Base-by-base conservation (phyloP, 2,113 vertebrate genomes). In the Pimephales promelas region DNA sequence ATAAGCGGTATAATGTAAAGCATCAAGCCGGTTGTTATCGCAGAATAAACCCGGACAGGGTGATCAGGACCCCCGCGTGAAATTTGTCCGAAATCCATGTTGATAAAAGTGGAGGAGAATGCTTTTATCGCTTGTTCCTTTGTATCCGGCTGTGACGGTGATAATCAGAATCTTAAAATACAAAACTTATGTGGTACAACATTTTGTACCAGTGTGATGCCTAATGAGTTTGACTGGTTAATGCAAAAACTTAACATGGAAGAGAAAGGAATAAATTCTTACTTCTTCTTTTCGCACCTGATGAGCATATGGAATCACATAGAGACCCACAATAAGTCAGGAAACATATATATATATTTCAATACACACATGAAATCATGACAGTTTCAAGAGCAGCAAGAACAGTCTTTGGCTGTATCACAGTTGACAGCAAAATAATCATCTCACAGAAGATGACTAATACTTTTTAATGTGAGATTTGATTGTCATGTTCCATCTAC, bases 371-470 rank as follows among this genome's bases (percentile, higher is more conserved):
- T 57, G 10, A 36, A 49, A 81, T 57, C 20, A 83, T 87, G 87
- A 88, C 85, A 77, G 85, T 81, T 87, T 84, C 77, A 88, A 90
- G 28, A 87, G 36, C 64, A 79, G 49, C 56, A 43, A 26, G 57
- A 62, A 20, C 62, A 26, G 14, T 34, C 31, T 3, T 3, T 71
- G 68, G 88, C 64, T 87, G 47, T 83, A 20, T 83, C 49, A 82
- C 20, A 71, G 77, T 49, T 59, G 76, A 45, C 66, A 87, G 28
- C 49, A 87, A 84, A 89, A 87, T 85, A 84, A 84, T 74, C 88
- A 56, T 83, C 87, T 84, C 77, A 89, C 82, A 90, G 84, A 83
- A 77, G 57, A 75, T 66, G 79, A 28, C 70, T 66, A 47, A 43
- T 83, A 76, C 76, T 80, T 74, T 71, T 52, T 6, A 54, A 43